Evolutionary conservation across 2,888 invertebrate genomes (phyloP), one percentile per base, ranked within the genome.

Genomic region (Nebria brevicollis): DNA sequence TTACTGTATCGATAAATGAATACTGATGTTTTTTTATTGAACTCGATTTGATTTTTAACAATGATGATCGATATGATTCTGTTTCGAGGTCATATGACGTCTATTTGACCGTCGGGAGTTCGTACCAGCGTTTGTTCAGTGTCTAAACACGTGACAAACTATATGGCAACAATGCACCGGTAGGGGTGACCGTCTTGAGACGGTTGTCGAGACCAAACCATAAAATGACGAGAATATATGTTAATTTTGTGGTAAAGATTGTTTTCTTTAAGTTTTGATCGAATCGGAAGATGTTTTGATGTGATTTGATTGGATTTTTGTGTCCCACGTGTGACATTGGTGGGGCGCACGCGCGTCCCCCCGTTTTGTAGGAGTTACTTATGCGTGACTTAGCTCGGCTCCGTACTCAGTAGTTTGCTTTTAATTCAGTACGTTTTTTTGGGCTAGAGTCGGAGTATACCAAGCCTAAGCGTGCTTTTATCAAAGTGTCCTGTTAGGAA

Each of bases 371-470:
- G 70, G 25, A 70, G 25, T 34, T 25, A 34, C n/a, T 70, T 26
- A 70, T 70, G 70, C 25, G 70, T 26, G 70, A 26, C n/a, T 20
- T 20, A 3, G 70, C 34, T 70, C 34, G 34, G 5, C 34, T 34
- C 34, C 34, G 34, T 34, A 34, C 34, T 34, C 13, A 54, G 54
- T 54, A 54, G 54, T 8, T 34, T 34, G 7, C 13, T 54, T 11
- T 13, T 54, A 54, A 54, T 11, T 54, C 20, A 68, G 68, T 68
- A 70, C 70, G 70, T 20, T 11, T 7, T 20, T 54, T 72, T 66
- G 78, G 78, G 73, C 66, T 41, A 74, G 66, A 73, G 66, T 78
- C 78, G 78, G 78, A 78, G 78, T 41, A 41, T 34, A 25, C 15
- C 42, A 78, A 73, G 73, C 78, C 78, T 73, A 26, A 66, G 13